Percentiles rank a stretch among this genome's conserved stretches.
Conservation (phyloP, 2,888 invertebrate genomes). For the Plagiodera versicolora region DNA sequence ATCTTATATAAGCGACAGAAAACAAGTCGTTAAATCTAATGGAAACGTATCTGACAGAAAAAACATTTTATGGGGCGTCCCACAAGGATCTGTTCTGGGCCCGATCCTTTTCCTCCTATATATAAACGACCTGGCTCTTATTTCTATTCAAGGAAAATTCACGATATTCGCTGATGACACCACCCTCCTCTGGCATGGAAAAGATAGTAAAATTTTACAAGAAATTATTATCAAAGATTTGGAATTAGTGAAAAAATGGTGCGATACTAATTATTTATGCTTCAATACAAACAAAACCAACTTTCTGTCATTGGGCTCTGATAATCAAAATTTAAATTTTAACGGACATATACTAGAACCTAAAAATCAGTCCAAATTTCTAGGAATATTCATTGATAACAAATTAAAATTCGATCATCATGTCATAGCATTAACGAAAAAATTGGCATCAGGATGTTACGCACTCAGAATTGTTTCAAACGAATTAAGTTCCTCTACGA, state of each 20-base stretch:
- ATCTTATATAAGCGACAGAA: neutral
- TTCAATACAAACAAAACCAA: slow-evolving; percentile 1
- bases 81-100: neutral
- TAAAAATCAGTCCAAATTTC: slow-evolving; percentile 1
- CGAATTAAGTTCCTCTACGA: slow-evolving; percentile 5
- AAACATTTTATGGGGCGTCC: neutral
- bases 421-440: neutral
- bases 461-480: slow-evolving; percentile 3
- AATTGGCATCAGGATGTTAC: neutral
- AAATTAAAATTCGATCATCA: neutral
- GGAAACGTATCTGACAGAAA: neutral
- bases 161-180: no score
- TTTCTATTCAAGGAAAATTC: neutral
- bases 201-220: no score
- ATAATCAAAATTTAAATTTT: neutral
- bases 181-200: no score
- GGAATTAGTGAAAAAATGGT: neutral
- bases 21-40: neutral
- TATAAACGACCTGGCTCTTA: neutral
- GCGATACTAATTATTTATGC: neutral
- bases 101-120: neutral
- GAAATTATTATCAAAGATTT: no score
- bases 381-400: slow-evolving; percentile 3
- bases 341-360: neutral
- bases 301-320: neutral